These are phyloP conservation scores for Metallyticus violacea DNA, from an alignment of 2,888 invertebrate genomes.

Conservation along the genomic window DNA sequence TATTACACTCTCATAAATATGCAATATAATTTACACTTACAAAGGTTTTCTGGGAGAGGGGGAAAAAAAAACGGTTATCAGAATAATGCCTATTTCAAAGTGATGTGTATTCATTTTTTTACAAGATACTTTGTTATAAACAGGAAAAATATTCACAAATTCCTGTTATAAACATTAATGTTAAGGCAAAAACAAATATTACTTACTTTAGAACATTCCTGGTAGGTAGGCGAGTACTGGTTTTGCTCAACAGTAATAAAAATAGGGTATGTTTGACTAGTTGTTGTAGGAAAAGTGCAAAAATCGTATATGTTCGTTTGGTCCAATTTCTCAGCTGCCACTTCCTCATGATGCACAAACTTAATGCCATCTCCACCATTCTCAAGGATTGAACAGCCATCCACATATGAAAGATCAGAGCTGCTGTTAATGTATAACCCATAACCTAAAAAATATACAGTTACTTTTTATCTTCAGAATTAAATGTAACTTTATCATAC, in stretches of 20 bases:
- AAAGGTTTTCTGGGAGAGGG: no score
- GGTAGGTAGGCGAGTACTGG: slow-evolving; percentile 64
- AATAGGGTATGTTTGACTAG: slow-evolving; percentile 84
- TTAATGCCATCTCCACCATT: slow-evolving; percentile 91
- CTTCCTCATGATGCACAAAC: slow-evolving; percentile 76
- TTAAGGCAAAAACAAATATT: background rate
- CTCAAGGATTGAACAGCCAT: slow-evolving; percentile 72
- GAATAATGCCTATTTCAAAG: no score
- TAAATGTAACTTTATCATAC: no score
- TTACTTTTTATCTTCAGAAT: no score
- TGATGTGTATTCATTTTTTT: no score
- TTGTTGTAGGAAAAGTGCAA: slow-evolving; percentile 78
- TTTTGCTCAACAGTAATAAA: slow-evolving; percentile 79
- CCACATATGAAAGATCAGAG: slow-evolving; percentile 74
- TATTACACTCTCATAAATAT: no score
- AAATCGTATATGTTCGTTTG: slow-evolving; percentile 77
- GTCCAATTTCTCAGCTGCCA: slow-evolving; percentile 71
- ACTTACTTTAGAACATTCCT: slow-evolving; percentile 68
- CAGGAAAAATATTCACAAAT: no score
- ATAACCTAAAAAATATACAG: slow-evolving; percentile 58
- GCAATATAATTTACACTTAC: no score
- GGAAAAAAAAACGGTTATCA: no score
- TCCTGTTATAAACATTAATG: no score
- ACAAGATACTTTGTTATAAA: no score
- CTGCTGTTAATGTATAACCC: slow-evolving; percentile 88